Evolutionary conservation across 2,888 invertebrate species (phyloP).

Genomic region (Serripes groenlandicus): DNA sequence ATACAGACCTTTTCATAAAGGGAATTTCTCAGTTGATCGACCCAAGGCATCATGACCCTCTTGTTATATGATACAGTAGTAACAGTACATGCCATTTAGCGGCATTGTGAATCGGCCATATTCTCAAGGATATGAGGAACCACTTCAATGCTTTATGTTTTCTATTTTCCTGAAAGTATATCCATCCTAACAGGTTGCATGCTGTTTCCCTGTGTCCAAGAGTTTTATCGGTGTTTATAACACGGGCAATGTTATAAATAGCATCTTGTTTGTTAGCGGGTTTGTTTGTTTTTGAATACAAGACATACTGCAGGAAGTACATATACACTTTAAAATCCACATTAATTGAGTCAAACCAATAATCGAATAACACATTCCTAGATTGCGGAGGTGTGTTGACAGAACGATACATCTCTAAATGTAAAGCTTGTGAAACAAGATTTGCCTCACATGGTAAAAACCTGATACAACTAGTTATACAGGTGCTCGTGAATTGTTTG

Average conservation of each 20-base stretch:
- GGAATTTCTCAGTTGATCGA: too few species aligned
- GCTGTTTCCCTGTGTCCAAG: conserved; percentile 24
- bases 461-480: conserved; percentile 2
- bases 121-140: not conserved
- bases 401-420: conserved; percentile 9
- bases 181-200: conserved; percentile 14
- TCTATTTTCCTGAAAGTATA: conserved; percentile 1
- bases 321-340: conserved; percentile 21
- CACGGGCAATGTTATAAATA: not conserved
- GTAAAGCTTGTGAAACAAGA: conserved; percentile 6
- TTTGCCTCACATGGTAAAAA: conserved; percentile 5
- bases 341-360: conserved; percentile 25
- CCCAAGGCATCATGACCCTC: too few species aligned
- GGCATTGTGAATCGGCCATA: conserved; percentile 18
- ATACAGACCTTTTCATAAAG: too few species aligned
- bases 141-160: not conserved
- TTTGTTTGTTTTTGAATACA: not conserved
- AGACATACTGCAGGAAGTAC: conserved; percentile 20
- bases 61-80: too few species aligned
- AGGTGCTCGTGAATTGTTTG: not conserved
- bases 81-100: conserved; percentile 17
- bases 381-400: not conserved
- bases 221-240: not conserved
- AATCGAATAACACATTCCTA: not conserved
- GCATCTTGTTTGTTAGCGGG: not conserved